Percentiles rank a stretch among this genome's conserved stretches.
These are phyloP conservation scores for Teleogryllus oceanicus DNA, from an alignment of 2,888 invertebrate species.

Conservation along the genomic window DNA sequence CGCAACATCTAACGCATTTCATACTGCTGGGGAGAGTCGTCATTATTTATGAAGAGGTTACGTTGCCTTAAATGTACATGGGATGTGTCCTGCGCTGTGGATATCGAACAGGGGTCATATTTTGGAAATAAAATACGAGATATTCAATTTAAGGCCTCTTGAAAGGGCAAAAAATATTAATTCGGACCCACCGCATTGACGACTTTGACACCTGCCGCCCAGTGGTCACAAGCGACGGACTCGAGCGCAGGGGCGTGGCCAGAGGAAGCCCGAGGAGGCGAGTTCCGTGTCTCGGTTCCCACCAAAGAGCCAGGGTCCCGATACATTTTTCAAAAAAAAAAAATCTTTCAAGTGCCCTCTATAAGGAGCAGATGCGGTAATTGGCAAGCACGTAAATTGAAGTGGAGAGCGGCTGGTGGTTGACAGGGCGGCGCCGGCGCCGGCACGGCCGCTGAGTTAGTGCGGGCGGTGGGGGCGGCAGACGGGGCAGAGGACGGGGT, in stretches of 20 bases:
- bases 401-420: conserved; percentile 1
- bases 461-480: background rate
- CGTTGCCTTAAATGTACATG: background rate
- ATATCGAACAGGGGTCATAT: background rate
- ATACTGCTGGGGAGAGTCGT: background rate
- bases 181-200: background rate
- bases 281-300: background rate
- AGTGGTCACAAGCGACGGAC: background rate
- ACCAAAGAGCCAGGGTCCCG: background rate
- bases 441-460: background rate
- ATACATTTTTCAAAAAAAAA: conserved; percentile 18
- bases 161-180: conserved; percentile 9
- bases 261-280: background rate
- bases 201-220: background rate
- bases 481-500: background rate
- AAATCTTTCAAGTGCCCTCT: conserved; percentile 9
- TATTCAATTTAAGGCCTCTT: background rate
- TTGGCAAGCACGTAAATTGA: conserved; percentile 18
- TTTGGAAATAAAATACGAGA: conserved; percentile 18
- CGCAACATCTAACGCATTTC: too few species aligned
- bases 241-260: background rate
- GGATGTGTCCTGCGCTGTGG: background rate
- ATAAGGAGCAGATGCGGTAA: conserved; percentile 18
- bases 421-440: background rate
- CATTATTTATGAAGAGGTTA: conserved; percentile 6